Evolutionary conservation across 2,888 invertebrate species (phyloP), one percentile per base, ranked within the genome.

Genomic region (Nomada hirtipes): DNA sequence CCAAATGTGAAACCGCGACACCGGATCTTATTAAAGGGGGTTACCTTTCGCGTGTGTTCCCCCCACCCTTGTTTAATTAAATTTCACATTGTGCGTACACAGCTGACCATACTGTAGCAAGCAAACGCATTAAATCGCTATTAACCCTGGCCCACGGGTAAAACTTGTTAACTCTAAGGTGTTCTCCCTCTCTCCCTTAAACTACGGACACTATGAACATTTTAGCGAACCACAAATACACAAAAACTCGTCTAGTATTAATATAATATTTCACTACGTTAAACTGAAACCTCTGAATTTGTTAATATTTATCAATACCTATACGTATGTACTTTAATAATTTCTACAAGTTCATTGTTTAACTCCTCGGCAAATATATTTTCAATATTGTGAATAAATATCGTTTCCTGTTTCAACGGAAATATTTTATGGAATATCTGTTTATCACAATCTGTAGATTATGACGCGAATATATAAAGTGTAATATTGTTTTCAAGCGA

Each of bases 61-160:
- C 57, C 18, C 42, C 26, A 26, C 29, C 76, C 52, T 72, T 67
- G 60, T 81, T 87, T 88, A 86, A 87, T 87, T 87, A 88, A 87
- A 88, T 79, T 79, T 81, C 76, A 44, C 70, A 81, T 86, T 72
- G 74, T 44, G 67, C 67, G 61, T 78, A 59, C 63, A 67, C 78
- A 57, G 59, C 59, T 52, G 72, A 75, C 57, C 60, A 72, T 42
- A 63, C 53, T 55, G 64, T 13, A 71, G 60, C 68, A 67, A 71
- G 65, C 59, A 55, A 71, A 79, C 81, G 71, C 79, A 50, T 36
- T 61, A 65, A 84, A 86, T 82, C 79, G 84, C 64, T 77, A 78
- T 86, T 81, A 83, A 84, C 70, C 60, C 47, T 70, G 26, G 42
- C 47, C n/a, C 11, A 29, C 44, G 26, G 20, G 61, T 57, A 60